Base-by-base conservation (phyloP, 2,888 invertebrate genomes). In the Apodemia duryi region DNA sequence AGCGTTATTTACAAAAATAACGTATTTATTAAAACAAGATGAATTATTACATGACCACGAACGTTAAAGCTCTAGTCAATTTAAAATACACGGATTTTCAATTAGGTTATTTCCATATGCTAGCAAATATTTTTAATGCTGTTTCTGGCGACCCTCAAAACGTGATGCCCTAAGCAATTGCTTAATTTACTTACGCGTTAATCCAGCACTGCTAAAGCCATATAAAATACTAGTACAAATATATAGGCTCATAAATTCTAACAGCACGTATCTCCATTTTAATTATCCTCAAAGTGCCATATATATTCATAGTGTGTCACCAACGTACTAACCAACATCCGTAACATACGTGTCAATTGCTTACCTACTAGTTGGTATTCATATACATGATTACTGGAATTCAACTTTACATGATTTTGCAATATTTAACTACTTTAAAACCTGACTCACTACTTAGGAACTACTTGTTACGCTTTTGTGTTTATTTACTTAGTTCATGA, bases 241-340 rank as follows among this genome's bases (percentile, higher is more conserved):
- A n/a, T 6, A n/a, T n/a, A 49, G 49, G 57, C 32, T 11, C 35
- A 57, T 57, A 57, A 57, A 57, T 57, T 32, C 13, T 57, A n/a
- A 57, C n/a, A 32, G 57, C 13, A 13, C 46, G 57, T 64, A 51
- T 66, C 49, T 52, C 46, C 38, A 57, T 65, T 63, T 64, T 63
- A 66, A 66, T 66, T 49, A 62, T 62, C 63, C 66, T 66, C 64
- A 60, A 46, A 52, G 54, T 63, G 62, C 63, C 51, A 64, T 67
- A 66, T 68, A 68, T 68, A 70, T 68, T 70, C 68, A 65, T 10
- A n/a, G 6, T 35, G 62, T 35, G 32, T 13, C 35, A 32, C 35
- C 32, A 6, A 57, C 49, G 32, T 32, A 54, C 28, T 28, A 35
- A 29, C 57, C 57, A 57, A 57, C 57, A 57, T 57, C 32, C 32